A percentile compares a stretch with the other conserved stretches of the same genome.
phyloP scores from a whole-genome alignment of 2,888 invertebrate species.

The Eupithecia exiguata region DNA sequence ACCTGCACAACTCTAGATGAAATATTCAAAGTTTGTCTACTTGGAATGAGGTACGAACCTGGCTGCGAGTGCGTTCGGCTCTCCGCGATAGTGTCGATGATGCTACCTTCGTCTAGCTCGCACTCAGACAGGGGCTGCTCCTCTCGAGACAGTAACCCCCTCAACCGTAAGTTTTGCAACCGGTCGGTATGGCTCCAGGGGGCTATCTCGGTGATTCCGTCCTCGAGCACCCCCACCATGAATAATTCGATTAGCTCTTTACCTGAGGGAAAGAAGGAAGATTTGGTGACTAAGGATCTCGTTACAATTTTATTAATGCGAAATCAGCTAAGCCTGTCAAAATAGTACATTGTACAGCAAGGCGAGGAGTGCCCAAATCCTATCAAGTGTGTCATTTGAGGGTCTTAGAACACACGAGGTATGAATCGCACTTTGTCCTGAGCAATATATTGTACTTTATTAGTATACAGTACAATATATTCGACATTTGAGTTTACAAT shows the following conservation, averaged over 20 bases:
- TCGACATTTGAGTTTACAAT: too few relatives aligned
- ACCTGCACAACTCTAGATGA: background rate
- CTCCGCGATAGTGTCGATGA: constrained; percentile 44
- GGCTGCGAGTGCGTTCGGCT: constrained; percentile 52
- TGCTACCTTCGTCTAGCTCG: background rate
- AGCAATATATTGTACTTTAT: too few relatives aligned
- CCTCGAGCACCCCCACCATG: constrained; percentile 89
- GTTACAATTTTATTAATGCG: background rate
- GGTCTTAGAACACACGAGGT: too few relatives aligned
- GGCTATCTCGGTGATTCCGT: constrained; percentile 87
- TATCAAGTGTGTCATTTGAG: too few relatives aligned
- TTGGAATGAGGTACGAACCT: constrained; percentile 50
- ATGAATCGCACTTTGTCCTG: too few relatives aligned
- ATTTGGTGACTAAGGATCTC: background rate
- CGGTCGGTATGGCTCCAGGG: constrained; percentile 82
- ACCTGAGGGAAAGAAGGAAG: constrained; percentile 78
- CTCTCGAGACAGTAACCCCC: constrained; percentile 65
- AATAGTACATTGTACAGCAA: too few relatives aligned
- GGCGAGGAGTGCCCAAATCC: too few relatives aligned
- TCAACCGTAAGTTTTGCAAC: constrained; percentile 60
- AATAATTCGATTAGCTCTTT: constrained; percentile 97
- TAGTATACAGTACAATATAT: too few relatives aligned
- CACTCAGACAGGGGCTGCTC: constrained; percentile 66
- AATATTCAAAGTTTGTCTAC: background rate
- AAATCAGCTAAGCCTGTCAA: background rate